Evolutionary conservation across 2,888 invertebrate species (phyloP).

Genomic region (Macaria liturata): DNA sequence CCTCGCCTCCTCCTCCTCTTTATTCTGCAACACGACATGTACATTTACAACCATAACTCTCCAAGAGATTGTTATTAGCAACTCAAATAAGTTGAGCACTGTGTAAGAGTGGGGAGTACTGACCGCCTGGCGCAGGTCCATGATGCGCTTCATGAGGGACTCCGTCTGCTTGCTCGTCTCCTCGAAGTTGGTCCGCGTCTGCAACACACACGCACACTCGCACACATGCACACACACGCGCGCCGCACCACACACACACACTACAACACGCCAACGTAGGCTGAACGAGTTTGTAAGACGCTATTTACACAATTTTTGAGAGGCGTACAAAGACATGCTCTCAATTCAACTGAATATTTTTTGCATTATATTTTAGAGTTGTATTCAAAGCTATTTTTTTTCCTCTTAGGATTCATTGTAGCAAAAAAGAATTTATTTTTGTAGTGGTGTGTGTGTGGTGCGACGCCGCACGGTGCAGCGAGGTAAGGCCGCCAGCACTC

Average conservation of each 20-base stretch:
- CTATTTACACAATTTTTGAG: no score
- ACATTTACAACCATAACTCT: not conserved
- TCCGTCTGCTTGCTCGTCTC: conserved; percentile 95
- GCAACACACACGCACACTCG: conserved; percentile 44
- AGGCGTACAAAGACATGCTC: no score
- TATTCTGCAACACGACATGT: conserved; percentile 49
- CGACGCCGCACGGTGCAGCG: no score
- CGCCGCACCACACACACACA: conserved; percentile 9
- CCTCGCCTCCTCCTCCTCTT: conserved; percentile 86
- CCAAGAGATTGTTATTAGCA: not conserved
- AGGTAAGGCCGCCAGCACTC: no score
- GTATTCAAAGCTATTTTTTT: no score
- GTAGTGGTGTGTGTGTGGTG: no score
- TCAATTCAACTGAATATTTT: no score
- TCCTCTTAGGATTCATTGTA: no score
- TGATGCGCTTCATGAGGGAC: conserved; percentile 97
- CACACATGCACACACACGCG: conserved; percentile 29
- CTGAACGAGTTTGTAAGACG: no score
- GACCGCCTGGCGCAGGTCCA: conserved; percentile 95
- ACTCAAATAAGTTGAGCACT: not conserved
- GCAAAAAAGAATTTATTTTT: no score
- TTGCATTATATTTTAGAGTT: no score
- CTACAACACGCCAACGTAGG: not conserved
- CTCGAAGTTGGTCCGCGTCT: conserved; percentile 97
- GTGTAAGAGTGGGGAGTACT: conserved; percentile 32